Conservation (phyloP, 2,113 vertebrate species). For the Charina bottae region DNA sequence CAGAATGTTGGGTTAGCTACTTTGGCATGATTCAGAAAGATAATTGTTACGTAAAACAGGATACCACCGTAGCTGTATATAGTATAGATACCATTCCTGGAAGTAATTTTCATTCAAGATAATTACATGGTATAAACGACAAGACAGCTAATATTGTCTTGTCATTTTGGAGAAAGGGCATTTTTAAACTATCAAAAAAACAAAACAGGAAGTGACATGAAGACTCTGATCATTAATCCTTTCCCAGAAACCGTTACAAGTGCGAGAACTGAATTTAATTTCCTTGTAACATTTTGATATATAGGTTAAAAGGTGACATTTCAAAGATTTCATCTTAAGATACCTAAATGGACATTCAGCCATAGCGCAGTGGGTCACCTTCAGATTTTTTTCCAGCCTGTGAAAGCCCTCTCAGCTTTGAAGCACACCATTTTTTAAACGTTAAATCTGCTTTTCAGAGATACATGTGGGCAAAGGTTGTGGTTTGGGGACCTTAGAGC, state of each 20-base stretch:
- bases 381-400: not conserved
- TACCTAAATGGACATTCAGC: not conserved
- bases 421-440: not conserved
- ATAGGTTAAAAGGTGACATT: not conserved
- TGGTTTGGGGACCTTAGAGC: not conserved
- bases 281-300: not conserved
- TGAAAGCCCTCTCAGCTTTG: not conserved
- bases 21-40: not conserved
- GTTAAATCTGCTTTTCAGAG: slow-evolving; percentile 1
- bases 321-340: not conserved
- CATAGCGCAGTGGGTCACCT: not conserved
- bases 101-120: not conserved
- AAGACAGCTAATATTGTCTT: not conserved
- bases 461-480: not conserved
- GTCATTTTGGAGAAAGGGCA: not conserved
- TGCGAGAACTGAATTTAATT: not conserved
- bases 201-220: not conserved
- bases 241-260: not conserved
- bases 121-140: not conserved
- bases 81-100: not conserved
- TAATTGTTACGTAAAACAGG: not conserved
- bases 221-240: not conserved
- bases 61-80: not conserved
- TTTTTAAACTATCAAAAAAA: not conserved
- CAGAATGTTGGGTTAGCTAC: not conserved